Base-by-base conservation (phyloP, 1,140 invertebrate genomes). In the Periplaneta americana region DNA sequence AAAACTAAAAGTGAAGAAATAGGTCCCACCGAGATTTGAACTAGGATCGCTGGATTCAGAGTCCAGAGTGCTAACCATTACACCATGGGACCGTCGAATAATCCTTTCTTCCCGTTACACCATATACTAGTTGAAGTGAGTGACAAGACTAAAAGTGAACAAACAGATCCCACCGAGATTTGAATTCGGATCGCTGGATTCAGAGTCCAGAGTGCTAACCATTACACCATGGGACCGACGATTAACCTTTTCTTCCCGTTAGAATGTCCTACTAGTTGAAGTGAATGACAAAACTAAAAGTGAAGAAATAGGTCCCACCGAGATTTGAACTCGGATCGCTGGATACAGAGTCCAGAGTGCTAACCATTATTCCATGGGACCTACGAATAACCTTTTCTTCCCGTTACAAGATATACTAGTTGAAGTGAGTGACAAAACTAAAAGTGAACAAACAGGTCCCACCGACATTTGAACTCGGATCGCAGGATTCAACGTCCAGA, bases 21-120 rank as follows among this genome's bases (percentile, higher is more conserved):
- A 88, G 88, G 93, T 94, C 91, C 93, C 92, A 93, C 93, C 93
- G 93, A 94, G 93, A 94, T 93, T 94, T 93, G 93, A 94, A 94
- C 93, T 94, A 93, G 93, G 93, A 94, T 95, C 93, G 93, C 93
- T 94, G 94, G 94, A 95, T 95, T 95, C 94, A 95, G 91, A 95
- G 94, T 95, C 94, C 94, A 94, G 93, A 95, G 93, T 95, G 94
- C 94, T 95, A 93, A 95, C 94, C 94, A 94, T 95, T 95, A 95
- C 94, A 95, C 94, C 94, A 95, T 94, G 88, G 89, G 87, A 90
- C 90, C 90, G 32, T n/a, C n/a, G n/a, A n/a, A n/a, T n/a, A n/a
- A n/a, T n/a, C n/a, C n/a, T n/a, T n/a, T n/a, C n/a, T n/a, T n/a
- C n/a, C n/a, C n/a, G n/a, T n/a, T n/a, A n/a, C n/a, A n/a, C n/a